Evolutionary conservation across 2,113 vertebrate genomes (phyloP), one percentile per base, ranked within the genome.

Genomic region (Trichomycterus rosablanca): DNA sequence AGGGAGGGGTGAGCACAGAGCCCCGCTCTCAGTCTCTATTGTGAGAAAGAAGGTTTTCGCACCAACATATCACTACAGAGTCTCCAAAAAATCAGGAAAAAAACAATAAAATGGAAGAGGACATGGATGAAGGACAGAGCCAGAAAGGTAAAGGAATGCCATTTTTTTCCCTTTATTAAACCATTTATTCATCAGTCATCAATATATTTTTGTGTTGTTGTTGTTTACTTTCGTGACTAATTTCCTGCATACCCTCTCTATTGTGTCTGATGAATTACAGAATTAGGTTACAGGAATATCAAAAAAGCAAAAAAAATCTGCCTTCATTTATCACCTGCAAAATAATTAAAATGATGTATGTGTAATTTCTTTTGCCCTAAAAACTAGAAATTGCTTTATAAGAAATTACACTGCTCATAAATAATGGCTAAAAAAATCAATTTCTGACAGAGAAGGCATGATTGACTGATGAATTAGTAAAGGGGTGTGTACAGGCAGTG

Each of bases 91-190:
- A 79, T 14, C 24, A 32, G 40, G 18, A 10, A 58, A 44, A 43
- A 45, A 28, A 16, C 12, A n/a, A 20, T 83, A 32, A 32, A 84
- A 98, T 98, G 96, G 96, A 98, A 89, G 96, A 98, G 83, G 97
- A 97, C 79, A 89, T 96, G 93, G 96, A 97, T 80, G 95, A 98
- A 78, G 94, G 94, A 74, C 96, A 98, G 86, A 94, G 90, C 82
- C 94, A 97, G 79, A 98, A 97, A 94, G 96, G 96, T 98, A 92
- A 80, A 69, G 46, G 43, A 69, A 42, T 18, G 6, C 26, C 63
- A 48, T n/a, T 68, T 43, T 18, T 19, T 1, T 30, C 2, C 14
- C 15, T 42, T 15, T 20, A n/a, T n/a, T n/a, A n/a, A n/a, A n/a
- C n/a, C 35, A 34, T 22, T 50, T 46, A 23, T 55, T 72, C 59